Conservation (phyloP, 2,797 vertebrate genomes). For the Pangasius larnaudii region DNA sequence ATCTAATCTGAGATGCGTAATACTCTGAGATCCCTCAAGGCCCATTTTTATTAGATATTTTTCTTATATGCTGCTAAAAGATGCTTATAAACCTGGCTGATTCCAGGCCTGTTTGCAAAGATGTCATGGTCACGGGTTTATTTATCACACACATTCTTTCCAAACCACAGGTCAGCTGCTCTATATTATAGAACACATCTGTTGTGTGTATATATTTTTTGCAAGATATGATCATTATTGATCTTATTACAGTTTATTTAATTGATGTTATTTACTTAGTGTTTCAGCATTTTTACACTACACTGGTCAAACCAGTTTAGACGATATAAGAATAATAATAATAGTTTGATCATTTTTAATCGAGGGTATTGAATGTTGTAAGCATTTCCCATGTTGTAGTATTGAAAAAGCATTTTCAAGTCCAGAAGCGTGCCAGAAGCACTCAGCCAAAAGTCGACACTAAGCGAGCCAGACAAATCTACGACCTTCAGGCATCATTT, state of each 20-base stretch:
- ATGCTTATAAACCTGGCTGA: background rate
- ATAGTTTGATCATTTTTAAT: no score
- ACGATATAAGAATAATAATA: background rate
- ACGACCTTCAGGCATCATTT: conserved; percentile 54
- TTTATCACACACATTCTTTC: background rate
- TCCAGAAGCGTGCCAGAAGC: conserved; percentile 34
- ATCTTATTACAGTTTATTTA: background rate
- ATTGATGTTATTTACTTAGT: background rate
- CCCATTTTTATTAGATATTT: background rate
- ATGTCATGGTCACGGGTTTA: background rate
- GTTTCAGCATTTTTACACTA: background rate
- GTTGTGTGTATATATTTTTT: background rate
- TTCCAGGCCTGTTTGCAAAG: background rate
- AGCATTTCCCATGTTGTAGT: background rate
- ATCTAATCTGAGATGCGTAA: background rate
- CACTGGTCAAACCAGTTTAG: background rate
- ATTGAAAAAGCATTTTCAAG: background rate
- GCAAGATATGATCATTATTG: background rate
- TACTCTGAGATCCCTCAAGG: background rate
- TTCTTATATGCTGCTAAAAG: background rate
- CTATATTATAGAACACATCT: background rate
- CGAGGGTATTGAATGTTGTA: background rate
- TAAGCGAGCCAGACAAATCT: conserved; percentile 45
- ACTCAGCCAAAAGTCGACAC: conserved; percentile 32
- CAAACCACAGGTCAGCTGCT: background rate